Evolutionary conservation across 2,797 vertebrate species (phyloP).

Genomic region (Bradypodion ventrale): DNA sequence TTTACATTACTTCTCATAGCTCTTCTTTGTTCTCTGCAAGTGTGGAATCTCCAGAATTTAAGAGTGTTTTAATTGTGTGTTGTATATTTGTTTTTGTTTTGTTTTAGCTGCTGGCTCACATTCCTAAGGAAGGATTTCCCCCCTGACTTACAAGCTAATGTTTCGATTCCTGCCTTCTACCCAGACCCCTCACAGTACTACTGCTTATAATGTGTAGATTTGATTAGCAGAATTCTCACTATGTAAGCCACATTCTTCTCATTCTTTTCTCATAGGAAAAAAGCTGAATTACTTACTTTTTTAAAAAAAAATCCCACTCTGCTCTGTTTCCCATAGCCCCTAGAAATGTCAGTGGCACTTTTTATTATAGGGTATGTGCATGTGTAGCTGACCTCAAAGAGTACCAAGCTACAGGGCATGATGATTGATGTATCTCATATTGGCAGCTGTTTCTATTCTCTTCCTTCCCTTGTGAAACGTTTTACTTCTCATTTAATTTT

Average conservation of each 20-base stretch:
- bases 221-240: conserved; percentile 69
- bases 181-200: conserved; percentile 28
- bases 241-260: conserved; percentile 72
- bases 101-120: conserved; percentile 62
- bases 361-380: conserved; percentile 21
- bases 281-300: conserved; percentile 62
- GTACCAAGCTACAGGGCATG: not conserved
- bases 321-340: no score
- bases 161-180: conserved; percentile 52
- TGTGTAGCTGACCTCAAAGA: conserved; percentile 16
- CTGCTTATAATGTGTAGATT: conserved; percentile 43
- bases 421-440: conserved; percentile 47
- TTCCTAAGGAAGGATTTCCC: conserved; percentile 73
- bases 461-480: conserved; percentile 29
- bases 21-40: conserved; percentile 4
- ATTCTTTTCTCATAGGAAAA: conserved; percentile 83
- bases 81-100: conserved; percentile 39
- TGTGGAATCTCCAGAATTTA: conserved; percentile 2
- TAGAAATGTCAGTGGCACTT: conserved; percentile 30
- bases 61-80: conserved; percentile 29
- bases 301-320: no score
- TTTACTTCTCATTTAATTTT: not conserved
- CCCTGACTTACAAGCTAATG: conserved; percentile 66
- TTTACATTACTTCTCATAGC: not conserved
- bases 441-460: conserved; percentile 13